Base-by-base conservation (phyloP, 2,113 vertebrate species). In the Paralichthys olivaceus region DNA sequence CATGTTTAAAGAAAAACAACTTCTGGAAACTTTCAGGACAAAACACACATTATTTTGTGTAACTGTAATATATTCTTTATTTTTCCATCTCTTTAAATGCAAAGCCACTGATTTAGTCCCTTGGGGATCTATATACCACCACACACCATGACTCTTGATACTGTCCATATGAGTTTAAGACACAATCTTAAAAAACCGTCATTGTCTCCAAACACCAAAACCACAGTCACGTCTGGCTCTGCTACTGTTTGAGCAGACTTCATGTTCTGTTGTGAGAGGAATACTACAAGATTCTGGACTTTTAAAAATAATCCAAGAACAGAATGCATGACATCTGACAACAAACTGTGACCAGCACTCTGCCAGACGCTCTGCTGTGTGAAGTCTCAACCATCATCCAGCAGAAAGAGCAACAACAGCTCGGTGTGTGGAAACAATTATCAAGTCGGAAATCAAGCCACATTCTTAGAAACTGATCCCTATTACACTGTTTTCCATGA, bases 351-450 rank as follows among this genome's bases (percentile, higher is more conserved):
- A 64, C 20, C 56, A 72, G 23, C 15, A n/a, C 15, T 7, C 5
- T 61, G 57, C 70, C 64, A 72, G 23, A 37, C 22, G 0, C 15
- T 7, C 45, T 40, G 37, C 70, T 72, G 47, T 63, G 62, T 34
- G 74, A 66, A 71, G 17, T 67, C 66, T 69, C 53, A 75, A 82
- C 62, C 62, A 65, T 71, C 20, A 56, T 69, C 34, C 13, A 8
- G 17, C 26, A 75, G 71, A 69, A 79, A 75, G 20, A 20, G 7
- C 58, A 67, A 47, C 55, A 69, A 76, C 58, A 77, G 63, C 22
- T 75, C 43, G 13, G 55, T 76, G 55, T 76, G 80, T 88, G 91
- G 80, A 91, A 92, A 87, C 85, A 83, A 80, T 90, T 88, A 81
- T 79, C 72, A 59, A 23, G 67, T 79, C 75, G 79, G 66, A 86